Evolutionary conservation across 2,113 vertebrate genomes (phyloP).

Genomic region (Rhynchomys soricoides): DNA sequence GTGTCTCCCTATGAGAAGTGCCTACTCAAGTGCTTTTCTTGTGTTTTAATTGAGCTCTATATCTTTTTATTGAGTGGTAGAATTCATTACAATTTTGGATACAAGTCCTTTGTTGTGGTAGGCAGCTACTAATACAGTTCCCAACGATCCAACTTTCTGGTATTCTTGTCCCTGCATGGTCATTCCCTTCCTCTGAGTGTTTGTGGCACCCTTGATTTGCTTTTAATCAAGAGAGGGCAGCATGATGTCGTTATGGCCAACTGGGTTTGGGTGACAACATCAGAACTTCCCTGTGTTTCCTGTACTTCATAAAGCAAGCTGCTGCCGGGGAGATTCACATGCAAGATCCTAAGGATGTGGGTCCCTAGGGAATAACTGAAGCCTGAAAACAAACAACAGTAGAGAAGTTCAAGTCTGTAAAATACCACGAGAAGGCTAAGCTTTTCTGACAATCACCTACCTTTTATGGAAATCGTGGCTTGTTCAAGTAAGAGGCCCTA

Average conservation of each 20-base stretch:
- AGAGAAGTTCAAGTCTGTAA: background rate
- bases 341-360: too few species aligned
- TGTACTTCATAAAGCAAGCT: background rate
- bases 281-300: background rate
- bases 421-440: background rate
- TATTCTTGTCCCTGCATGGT: background rate
- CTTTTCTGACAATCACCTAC: background rate
- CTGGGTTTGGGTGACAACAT: background rate
- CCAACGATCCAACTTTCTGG: background rate
- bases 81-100: background rate
- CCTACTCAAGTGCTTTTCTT: background rate
- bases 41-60: background rate
- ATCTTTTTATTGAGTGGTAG: background rate
- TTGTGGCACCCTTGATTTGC: background rate
- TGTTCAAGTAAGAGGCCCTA: background rate
- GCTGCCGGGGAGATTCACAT: background rate
- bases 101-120: background rate
- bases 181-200: background rate
- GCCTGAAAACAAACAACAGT: background rate
- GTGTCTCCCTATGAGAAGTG: conserved; percentile 12
- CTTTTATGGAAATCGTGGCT: background rate
- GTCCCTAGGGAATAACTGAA: too few species aligned
- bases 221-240: background rate
- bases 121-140: background rate
- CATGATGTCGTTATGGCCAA: background rate